Percentiles rank a stretch among this genome's conserved stretches.
Conservation (phyloP, 2,113 vertebrate genomes). For the Nibea coibor region DNA sequence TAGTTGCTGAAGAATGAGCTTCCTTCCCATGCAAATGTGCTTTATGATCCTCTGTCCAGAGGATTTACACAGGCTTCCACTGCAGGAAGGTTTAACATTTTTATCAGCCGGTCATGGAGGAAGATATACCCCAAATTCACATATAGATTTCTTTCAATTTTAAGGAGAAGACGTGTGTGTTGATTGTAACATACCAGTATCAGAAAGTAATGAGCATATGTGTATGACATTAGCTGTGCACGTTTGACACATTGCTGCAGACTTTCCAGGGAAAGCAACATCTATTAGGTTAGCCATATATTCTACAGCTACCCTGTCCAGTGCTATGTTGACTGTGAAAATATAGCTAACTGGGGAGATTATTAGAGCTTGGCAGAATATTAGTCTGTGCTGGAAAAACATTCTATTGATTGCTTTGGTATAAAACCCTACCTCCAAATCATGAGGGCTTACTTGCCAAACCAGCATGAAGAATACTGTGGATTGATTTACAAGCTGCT, state of each 20-base stretch:
- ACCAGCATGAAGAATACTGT: constrained; percentile 42
- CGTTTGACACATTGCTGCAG: constrained; percentile 17
- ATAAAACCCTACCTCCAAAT: constrained; percentile 37
- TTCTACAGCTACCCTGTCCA: constrained; percentile 30
- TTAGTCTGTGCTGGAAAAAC: constrained; percentile 39
- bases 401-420: constrained; percentile 50
- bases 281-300: constrained; percentile 17
- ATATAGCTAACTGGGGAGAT: constrained; percentile 45
- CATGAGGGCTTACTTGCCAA: constrained; percentile 44
- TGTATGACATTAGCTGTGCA: not conserved
- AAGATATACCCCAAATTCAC: not conserved
- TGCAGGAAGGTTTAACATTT: constrained; percentile 11
- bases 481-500: constrained; percentile 62
- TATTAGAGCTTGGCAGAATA: constrained; percentile 50
- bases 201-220: not conserved
- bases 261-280: constrained; percentile 33
- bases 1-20: constrained; percentile 21
- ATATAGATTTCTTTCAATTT: not conserved
- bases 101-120: not conserved
- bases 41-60: not conserved
- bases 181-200: not conserved
- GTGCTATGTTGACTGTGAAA: constrained; percentile 60
- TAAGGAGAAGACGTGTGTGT: not conserved
- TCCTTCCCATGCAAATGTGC: constrained; percentile 32
- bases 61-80: not conserved